Base-by-base conservation (phyloP, 2,888 invertebrate genomes). In the Heliconius charithonia region DNA sequence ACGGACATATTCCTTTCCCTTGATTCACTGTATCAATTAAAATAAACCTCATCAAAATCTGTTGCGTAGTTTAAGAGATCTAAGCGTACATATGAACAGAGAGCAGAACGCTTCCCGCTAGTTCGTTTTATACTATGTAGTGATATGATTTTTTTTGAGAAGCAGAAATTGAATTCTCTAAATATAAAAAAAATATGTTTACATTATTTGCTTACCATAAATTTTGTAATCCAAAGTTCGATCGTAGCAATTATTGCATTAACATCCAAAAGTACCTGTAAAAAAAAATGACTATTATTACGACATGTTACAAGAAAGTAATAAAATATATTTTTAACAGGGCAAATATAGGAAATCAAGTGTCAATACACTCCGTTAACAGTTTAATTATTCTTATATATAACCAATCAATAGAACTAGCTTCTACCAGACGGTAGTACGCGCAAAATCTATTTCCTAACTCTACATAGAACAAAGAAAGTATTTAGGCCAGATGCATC, bases 401-500 rank as follows among this genome's bases (percentile, higher is more conserved):
- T n/a, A 22, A 71, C 22, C 25, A 27, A 13, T 32, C 9, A 12
- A 51, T 72, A 13, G 3, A 16, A 29, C 10, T 22, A 41, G 27
- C 25, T 63, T 37, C 12, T 22, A 41, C 63, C 2, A 74, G 63
- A 63, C n/a, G 12, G 22, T 45, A 25, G 27, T 45, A 45, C 45
- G 13, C 3, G 63, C 74, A 37, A 63, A 73, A 62, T 65, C 74
- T 65, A 45, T 74, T 62, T 63, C 41, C 62, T 63, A 27, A 62
- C 25, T 73, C 37, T 41, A 79, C 27, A 72, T 25, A 71, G 32
- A 79, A 76, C 59, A 79, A 79, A 75, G 72, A 67, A 69, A 73
- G 59, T 67, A 79, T 79, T 62, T 79, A 76, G 73, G 79, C 73
- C 79, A 76, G 67, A 41, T 73, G 73, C 62, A 29, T 76, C 79